Evolutionary conservation across 2,888 invertebrate species (phyloP).

Genomic region (Hipparchia semele): DNA sequence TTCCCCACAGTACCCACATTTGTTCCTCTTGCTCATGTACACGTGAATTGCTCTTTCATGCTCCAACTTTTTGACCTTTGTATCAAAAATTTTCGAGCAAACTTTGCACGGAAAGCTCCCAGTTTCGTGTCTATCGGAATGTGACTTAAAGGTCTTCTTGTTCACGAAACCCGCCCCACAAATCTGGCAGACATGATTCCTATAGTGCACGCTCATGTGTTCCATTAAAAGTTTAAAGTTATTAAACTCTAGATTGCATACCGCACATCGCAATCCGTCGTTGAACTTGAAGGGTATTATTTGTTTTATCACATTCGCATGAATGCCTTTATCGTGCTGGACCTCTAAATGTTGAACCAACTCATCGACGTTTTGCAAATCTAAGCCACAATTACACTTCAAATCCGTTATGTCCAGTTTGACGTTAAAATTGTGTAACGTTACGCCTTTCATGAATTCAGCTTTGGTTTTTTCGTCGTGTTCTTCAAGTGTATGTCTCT

Average conservation of each 20-base stretch:
- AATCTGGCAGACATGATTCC: constrained; percentile 74
- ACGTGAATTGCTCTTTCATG: constrained; percentile 69
- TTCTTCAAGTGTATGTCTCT: constrained; percentile 51
- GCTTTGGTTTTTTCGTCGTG: constrained; percentile 52
- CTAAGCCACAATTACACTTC: constrained; percentile 37
- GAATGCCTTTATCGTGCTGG: constrained; percentile 48
- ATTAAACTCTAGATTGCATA: constrained; percentile 45
- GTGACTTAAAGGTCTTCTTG: constrained; percentile 52
- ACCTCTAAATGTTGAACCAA: constrained; percentile 50
- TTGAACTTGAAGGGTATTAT: constrained; percentile 57
- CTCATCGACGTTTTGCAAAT: constrained; percentile 43
- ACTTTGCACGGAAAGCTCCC: constrained; percentile 60
- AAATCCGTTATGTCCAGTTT: constrained; percentile 46
- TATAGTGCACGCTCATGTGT: constrained; percentile 65
- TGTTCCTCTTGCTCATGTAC: constrained; percentile 50
- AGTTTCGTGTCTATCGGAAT: constrained; percentile 55
- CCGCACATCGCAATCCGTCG: constrained; percentile 47
- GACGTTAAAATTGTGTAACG: constrained; percentile 39
- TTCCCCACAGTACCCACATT: constrained; percentile 57
- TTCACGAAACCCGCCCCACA: constrained; percentile 75
- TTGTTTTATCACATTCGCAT: constrained; percentile 49
- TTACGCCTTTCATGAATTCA: constrained; percentile 50
- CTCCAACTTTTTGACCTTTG: constrained; percentile 62
- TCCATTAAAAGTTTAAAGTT: constrained; percentile 49
- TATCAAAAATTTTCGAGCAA: constrained; percentile 72